Evolutionary conservation across 2,888 invertebrate species (phyloP).

Genomic region (Podabrus alpinus): DNA sequence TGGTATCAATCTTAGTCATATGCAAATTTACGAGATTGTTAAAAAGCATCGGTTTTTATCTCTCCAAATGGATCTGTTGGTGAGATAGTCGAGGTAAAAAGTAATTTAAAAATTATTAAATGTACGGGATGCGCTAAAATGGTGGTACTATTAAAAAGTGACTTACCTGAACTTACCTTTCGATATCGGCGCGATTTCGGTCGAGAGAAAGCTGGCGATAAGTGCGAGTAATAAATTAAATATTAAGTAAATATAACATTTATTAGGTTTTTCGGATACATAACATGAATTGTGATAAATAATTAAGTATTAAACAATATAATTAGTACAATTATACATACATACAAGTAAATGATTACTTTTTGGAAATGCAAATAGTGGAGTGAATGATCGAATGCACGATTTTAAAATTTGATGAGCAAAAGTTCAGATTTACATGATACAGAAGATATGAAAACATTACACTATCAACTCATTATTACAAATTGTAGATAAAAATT

Average conservation of each 20-base stretch:
- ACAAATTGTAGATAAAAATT: conserved; percentile 35
- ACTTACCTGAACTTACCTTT: not conserved
- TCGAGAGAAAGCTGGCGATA: no score
- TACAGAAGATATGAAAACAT: conserved; percentile 30
- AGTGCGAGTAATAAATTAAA: not conserved
- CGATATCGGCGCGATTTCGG: no score
- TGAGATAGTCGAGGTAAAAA: not conserved
- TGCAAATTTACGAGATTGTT: not conserved
- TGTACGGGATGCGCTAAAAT: not conserved
- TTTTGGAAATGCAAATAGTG: conserved; percentile 4
- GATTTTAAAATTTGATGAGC: conserved; percentile 20
- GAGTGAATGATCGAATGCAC: conserved; percentile 9
- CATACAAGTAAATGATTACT: conserved; percentile 23
- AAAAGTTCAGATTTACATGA: conserved; percentile 27
- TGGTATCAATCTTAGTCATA: not conserved
- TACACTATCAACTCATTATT: conserved; percentile 25
- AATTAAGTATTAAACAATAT: conserved; percentile 33
- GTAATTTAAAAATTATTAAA: not conserved
- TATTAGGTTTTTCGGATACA: conserved; percentile 38
- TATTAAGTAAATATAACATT: conserved; percentile 41
- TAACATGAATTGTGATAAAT: conserved; percentile 34
- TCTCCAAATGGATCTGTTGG: not conserved
- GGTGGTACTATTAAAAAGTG: no score
- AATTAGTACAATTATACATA: conserved; percentile 37
- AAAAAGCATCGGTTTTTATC: not conserved